phyloP scores from a whole-genome alignment of 2,888 invertebrate species.

The Diplazon laetatorius region DNA sequence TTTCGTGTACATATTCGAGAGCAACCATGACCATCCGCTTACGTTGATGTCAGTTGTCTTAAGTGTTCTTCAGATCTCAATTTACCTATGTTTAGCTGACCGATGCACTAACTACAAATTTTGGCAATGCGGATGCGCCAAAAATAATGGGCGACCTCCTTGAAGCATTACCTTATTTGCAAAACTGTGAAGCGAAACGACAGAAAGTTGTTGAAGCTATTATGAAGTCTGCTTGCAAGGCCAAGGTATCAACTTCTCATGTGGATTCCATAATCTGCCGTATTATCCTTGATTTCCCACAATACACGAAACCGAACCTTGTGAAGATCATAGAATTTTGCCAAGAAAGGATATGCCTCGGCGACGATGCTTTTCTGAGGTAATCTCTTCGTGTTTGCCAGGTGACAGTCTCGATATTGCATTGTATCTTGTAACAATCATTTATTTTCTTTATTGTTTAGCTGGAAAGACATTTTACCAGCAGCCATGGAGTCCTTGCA shows the following conservation, averaged over 20 bases:
- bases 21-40: background rate
- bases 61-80: background rate
- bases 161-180: conserved; percentile 72
- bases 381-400: conserved; percentile 65
- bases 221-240: conserved; percentile 80
- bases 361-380: conserved; percentile 83
- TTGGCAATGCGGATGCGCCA: conserved; percentile 73
- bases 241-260: conserved; percentile 80
- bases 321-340: conserved; percentile 85
- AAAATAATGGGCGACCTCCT: conserved; percentile 77
- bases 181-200: conserved; percentile 73
- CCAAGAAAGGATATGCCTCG: conserved; percentile 83
- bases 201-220: conserved; percentile 77
- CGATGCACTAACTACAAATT: conserved; percentile 70
- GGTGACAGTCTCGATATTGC: background rate
- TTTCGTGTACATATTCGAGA: background rate
- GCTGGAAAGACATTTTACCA: conserved; percentile 89
- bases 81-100: conserved; percentile 72
- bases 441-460: conserved; percentile 73
- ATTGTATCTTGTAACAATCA: background rate
- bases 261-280: conserved; percentile 83
- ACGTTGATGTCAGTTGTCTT: background rate
- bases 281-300: conserved; percentile 83
- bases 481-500: conserved; percentile 85
- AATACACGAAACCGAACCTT: conserved; percentile 84